Base-by-base conservation (phyloP, 2,888 invertebrate genomes). In the Corythucha ciliata region DNA sequence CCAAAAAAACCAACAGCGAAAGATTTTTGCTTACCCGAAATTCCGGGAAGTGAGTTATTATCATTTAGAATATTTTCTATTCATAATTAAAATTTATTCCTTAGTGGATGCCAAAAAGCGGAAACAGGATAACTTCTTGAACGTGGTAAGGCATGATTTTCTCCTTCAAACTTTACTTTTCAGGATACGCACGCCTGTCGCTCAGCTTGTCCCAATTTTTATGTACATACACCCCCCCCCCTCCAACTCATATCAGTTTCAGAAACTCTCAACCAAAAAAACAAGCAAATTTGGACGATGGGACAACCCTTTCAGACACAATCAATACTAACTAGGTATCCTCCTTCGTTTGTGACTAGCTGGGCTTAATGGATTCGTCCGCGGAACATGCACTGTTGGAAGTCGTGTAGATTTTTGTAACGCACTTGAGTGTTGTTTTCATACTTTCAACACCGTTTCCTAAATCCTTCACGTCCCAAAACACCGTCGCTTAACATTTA, bases 21-120 rank as follows among this genome's bases (percentile, higher is more conserved):
- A 37, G 76, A 77, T 54, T 73, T 79, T 53, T 74, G 72, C 0
- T 66, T 80, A 55, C 80, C 80, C 0, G 76, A 76, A 62, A 72
- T 79, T 21, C 76, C 77, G 5, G 79, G 79, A 68, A 78, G 78
- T 76, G 68, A 63, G 59, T 18, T 37, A 8, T 8, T 16, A 37
- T 10, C 12, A 29, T 10, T 29, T 29, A 12, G 12, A 29, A 29
- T 29, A 29, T n/a, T 8, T 29, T 29, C 10, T 29, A 29, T 29
- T 10, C 29, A 10, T 29, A 10, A 29, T 29, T 8, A 10, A n/a
- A 29, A 37, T 22, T 36, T 47, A 18, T 37, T 46, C 20, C 32
- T 29, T 29, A 44, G 44, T 22, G n/a, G 47, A 47, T 21, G 40
- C 49, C 10, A 49, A 49, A 20, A 49, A 49, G 20, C 34, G 49